A percentile compares a stretch with the other conserved stretches of the same genome.
phyloP scores from a whole-genome alignment of 2,888 invertebrate genomes.

The Pseudococcus viburni region DNA sequence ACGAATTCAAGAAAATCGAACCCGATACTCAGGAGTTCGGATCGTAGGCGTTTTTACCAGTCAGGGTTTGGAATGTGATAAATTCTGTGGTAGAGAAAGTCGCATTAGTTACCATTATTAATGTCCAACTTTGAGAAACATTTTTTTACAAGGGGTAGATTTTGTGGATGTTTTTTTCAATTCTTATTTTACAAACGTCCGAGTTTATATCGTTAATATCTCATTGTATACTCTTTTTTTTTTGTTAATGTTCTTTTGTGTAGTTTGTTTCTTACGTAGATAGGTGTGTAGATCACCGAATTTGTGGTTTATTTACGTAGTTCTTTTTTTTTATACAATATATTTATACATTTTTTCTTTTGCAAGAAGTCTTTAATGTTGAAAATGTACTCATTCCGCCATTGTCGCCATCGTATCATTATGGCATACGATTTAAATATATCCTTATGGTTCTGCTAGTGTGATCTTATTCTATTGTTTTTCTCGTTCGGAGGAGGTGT shows the following conservation, averaged over 20 bases:
- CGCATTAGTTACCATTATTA: conserved; percentile 8
- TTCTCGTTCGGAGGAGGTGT: background rate
- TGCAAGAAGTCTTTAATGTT: background rate
- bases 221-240: conserved; percentile 4
- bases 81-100: conserved; percentile 39
- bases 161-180: conserved; percentile 8
- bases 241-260: background rate
- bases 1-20: conserved; percentile 89
- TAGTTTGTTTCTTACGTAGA: background rate
- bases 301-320: background rate
- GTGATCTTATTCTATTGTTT: background rate
- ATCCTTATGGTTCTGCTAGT: background rate
- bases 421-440: background rate
- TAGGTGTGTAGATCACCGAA: background rate
- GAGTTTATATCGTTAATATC: conserved; percentile 7
- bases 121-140: background rate
- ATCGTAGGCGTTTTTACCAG: conserved; percentile 78
- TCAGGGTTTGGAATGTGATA: conserved; percentile 20
- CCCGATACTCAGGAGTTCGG: conserved; percentile 92
- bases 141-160: background rate
- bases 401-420: background rate
- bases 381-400: background rate
- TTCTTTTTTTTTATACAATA: background rate
- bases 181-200: background rate
- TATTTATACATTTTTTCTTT: background rate